Percentiles rank a stretch among this genome's conserved stretches.
phyloP scores from a whole-genome alignment of 2,113 vertebrate species.

The Rhinoderma darwinii region DNA sequence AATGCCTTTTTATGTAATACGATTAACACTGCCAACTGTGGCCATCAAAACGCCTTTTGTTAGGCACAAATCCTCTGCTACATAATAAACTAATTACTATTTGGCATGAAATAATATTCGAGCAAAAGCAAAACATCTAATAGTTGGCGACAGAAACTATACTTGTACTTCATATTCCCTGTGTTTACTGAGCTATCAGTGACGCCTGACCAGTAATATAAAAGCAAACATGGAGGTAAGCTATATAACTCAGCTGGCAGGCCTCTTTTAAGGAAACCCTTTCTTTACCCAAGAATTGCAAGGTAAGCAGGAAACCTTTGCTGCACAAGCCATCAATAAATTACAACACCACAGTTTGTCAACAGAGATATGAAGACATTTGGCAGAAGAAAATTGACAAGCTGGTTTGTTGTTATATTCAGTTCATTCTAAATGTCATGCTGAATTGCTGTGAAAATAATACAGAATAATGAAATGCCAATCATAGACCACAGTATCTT shows the following conservation, averaged over 20 bases:
- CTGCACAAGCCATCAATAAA: neutral
- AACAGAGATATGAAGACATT: neutral
- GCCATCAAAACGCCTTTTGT: neutral
- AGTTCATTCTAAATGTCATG: neutral
- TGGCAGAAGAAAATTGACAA: neutral
- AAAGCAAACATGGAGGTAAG: conserved; percentile 16
- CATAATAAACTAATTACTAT: neutral
- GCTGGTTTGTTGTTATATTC: neutral
- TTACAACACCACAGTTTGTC: neutral
- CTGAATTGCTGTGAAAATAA: too few species aligned
- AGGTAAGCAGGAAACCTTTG: neutral
- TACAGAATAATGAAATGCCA: neutral
- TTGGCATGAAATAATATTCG: neutral
- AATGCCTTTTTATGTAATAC: neutral
- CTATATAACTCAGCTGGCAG: neutral
- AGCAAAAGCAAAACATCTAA: neutral
- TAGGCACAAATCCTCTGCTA: neutral
- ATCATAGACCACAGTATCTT: too few species aligned
- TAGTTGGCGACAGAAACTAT: neutral
- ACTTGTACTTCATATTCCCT: neutral
- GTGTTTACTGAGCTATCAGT: conserved; percentile 30
- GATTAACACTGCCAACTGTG: neutral
- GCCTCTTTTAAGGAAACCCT: conserved; percentile 1
- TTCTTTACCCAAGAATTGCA: conserved; percentile 4
- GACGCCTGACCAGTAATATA: conserved; percentile 24